Evolutionary conservation across 2,113 vertebrate species (phyloP), one percentile per base, ranked within the genome.

Genomic region (Meles meles): DNA sequence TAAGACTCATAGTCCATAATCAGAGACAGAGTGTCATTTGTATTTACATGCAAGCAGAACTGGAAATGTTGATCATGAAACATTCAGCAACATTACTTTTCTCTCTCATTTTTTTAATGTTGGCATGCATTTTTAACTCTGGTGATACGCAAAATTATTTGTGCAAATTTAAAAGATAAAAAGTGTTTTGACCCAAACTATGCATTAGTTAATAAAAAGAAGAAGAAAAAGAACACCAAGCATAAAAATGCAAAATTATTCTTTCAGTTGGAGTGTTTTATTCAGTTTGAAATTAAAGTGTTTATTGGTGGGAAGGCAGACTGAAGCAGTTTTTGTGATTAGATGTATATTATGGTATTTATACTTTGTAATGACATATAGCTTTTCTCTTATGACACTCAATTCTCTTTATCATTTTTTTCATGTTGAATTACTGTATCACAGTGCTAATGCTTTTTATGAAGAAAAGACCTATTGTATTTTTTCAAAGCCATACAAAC

Each of bases 41-140:
- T 98, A 95, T 98, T 98, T 98, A 98, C 96, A 96, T 17, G n/a
- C 55, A 93, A 93, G 88, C 69, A 97, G 49, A 97, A 74, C 59
- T 95, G 74, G 77, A 94, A 98, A 93, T 6, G 79, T 96, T 94
- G 86, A 96, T 63, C 97, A 97, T 98, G 98, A 98, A 98, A 98
- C 95, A 98, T 98, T 98, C 97, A 98, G 76, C 79, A 98, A 81
- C 87, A 27, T 97, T 93, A 96, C 97, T 42, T 76, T 7, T 29
- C 37, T n/a, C 21, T 18, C 21, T 77, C 21, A 44, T 9, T 96
- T 93, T 93, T 96, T 90, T 79, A 96, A 27, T 61, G 88, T 92
- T 82, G 79, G 88, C 93, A 90, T 98, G 90, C 81, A 98, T 98
- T 98, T 98, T 98, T 98, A 98, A 98, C 88, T 94, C 39, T 91